Percentiles rank a stretch among this genome's conserved stretches.
These are phyloP conservation scores for Cheilosia vernalis DNA, from an alignment of 2,888 invertebrate genomes.

Conservation along the genomic window DNA sequence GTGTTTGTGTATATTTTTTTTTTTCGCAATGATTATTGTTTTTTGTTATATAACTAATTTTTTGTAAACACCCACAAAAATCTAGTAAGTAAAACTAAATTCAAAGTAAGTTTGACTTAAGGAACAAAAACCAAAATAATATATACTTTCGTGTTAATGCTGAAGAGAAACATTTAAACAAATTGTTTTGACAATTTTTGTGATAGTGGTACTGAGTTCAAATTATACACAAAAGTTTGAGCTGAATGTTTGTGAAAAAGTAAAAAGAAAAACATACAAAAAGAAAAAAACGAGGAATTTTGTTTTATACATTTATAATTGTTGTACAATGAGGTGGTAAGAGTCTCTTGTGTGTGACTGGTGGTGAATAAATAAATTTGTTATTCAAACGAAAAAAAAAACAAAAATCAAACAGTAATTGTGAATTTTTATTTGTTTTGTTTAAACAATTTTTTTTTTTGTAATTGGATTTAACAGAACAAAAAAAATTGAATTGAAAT, in stretches of 20 bases:
- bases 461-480: conserved; percentile 78
- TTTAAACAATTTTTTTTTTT: conserved; percentile 72
- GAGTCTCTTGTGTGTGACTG: conserved; percentile 70
- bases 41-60: conserved; percentile 59
- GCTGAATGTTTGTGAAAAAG: conserved; percentile 23
- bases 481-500: conserved; percentile 77
- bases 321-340: conserved; percentile 61
- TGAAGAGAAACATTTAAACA: conserved; percentile 59
- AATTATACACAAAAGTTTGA: conserved; percentile 47
- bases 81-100: conserved; percentile 74
- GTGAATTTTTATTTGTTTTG: conserved; percentile 44
- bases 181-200: conserved; percentile 30
- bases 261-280: conserved; percentile 10
- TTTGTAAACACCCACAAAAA: conserved; percentile 62
- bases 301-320: conserved; percentile 43
- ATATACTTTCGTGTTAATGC: conserved; percentile 43
- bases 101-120: conserved; percentile 12
- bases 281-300: conserved; percentile 17
- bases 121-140: conserved; percentile 28
- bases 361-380: conserved; percentile 52
- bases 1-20: conserved; percentile 42
- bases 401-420: conserved; percentile 18
- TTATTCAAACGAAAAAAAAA: conserved; percentile 30
- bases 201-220: conserved; percentile 69
- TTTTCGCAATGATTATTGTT: conserved; percentile 36